Base-by-base conservation (phyloP, 2,113 vertebrate genomes). In the Paracyprichromis sp. region DNA sequence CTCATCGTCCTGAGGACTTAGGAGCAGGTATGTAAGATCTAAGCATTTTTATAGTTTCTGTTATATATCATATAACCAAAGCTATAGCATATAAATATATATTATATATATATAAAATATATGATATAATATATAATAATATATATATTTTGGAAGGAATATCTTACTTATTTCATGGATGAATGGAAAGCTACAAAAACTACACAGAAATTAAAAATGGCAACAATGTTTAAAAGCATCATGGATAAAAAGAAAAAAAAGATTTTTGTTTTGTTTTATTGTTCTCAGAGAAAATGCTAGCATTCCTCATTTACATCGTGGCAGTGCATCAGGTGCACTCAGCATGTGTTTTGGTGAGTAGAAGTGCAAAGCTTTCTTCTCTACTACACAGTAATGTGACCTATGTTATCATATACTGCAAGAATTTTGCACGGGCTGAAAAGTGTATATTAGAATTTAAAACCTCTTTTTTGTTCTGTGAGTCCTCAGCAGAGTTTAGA, bases 271-370 rank as follows among this genome's bases (percentile, higher is more conserved):
- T 80, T 61, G 2, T 17, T 57, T 52, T 4, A 2, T 82, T 7
- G 2, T 43, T 11, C 31, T 11, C 71, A 83, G 63, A 43, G 50
- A 95, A 29, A 59, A 96, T 96, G 96, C 86, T 95, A 36, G 76
- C 52, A 1, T n/a, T 92, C 21, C 14, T 88, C 76, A 45, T 95
- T 53, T 94, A 26, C 80, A 36, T 93, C 34, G 21, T 96, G 85
- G 52, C 69, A 0, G 78, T 96, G 90, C 91, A 93, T 29, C 82
- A 87, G 2, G 91, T 90, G 59, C 88, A 88, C 9, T 16, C 87
- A 3, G 83, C 81, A 50, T 95, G 93, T 38, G 11, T 79, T 10
- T 7, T 85, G 92, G 96, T 97, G 87, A 92, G 95, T 90, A 76
- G 5, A 86, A 9, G 56, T 50, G 43, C 24, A 50, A 31, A 6